Base-by-base conservation (phyloP, 2,888 invertebrate species). In the Malacosoma neustria region DNA sequence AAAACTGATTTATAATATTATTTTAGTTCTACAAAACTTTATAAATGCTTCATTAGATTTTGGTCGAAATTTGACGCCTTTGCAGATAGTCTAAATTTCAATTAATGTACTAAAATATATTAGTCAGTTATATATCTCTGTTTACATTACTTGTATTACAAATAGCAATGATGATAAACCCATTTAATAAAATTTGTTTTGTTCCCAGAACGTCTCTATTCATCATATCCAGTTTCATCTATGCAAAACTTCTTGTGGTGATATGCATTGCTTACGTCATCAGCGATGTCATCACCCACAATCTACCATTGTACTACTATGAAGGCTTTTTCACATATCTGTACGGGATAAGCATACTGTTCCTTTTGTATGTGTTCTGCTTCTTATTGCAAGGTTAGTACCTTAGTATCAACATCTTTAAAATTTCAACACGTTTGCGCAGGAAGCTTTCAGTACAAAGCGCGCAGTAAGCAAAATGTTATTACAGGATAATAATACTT, bases 291-390 rank as follows among this genome's bases (percentile, higher is more conserved):
- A 94, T 96, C 68, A 96, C 96, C 52, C 94, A 95, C 87, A 94
- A 93, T 77, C 89, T 97, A 55, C 96, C 96, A 49, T 90, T 95
- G 48, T 93, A 94, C 80, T 97, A 96, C 87, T 97, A 96, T 82
- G 96, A 97, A 89, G 96, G 95, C 54, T 96, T 96, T 89, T 97
- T 96, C 88, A 95, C 96, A 48, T 97, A 96, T 86, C 89, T 97
- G 47, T 97, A 96, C 80, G 95, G 96, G 62, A 92, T 93, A 87
- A 96, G 96, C 87, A 95, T 97, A 79, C 87, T 96, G 60, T 97
- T 97, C 87, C 89, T 97, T 69, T 88, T 96, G 55, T 97, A 96
- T 87, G 96, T 96, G 52, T 96, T 96, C 89, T 95, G 96, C 87
- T 96, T 96, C 89, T 89, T 97, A 59, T 90, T 96, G 54, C 96